Evolutionary conservation across 2,888 invertebrate species (phyloP), one percentile per base, ranked within the genome.

Genomic region (Cryptus viduatorius): DNA sequence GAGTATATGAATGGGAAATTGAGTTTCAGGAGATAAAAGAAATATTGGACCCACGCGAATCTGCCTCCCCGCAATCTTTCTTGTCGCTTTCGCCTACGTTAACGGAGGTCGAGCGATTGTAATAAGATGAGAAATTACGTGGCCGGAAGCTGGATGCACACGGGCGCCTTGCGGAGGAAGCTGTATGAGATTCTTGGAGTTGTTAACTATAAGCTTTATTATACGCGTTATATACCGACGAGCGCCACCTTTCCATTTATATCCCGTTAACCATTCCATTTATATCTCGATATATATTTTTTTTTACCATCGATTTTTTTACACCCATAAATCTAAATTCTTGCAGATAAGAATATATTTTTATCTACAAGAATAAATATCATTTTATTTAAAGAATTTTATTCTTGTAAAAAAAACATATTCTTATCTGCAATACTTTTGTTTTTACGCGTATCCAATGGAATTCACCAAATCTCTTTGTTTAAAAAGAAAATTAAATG

Each of bases 41-140:
- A 44, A 65, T 31, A 29, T 48, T 37, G 7, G 42, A 75, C 67
- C 56, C 42, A 67, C 56, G 53, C 67, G 48, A 48, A 53, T 77
- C 24, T 31, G 44, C 2, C 12, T 16, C 46, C 29, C 44, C 46
- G 69, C 48, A 7, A 48, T 61, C 48, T 48, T 59, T 29, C 10
- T 7, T 42, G 56, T 12, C 24, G n/a, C 19, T 48, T 53, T 77
- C 53, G 83, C 75, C 76, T 79, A 83, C 79, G 71, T 83, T 76
- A 76, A 59, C 75, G 80, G 73, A 72, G 80, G 79, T 80, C 79
- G 79, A 14, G 50, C 67, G 79, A 79, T 77, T 76, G 56, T 64
- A 80, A 77, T 83, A 75, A 79, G 75, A 82, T 67, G 77, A 42
- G 75, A 69, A 83, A 76, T 76, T 69, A 75, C 71, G 69, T 31